Evolutionary conservation across 2,888 invertebrate genomes (phyloP), one percentile per base, ranked within the genome.

Genomic region (Drosophila imparisetae): DNA sequence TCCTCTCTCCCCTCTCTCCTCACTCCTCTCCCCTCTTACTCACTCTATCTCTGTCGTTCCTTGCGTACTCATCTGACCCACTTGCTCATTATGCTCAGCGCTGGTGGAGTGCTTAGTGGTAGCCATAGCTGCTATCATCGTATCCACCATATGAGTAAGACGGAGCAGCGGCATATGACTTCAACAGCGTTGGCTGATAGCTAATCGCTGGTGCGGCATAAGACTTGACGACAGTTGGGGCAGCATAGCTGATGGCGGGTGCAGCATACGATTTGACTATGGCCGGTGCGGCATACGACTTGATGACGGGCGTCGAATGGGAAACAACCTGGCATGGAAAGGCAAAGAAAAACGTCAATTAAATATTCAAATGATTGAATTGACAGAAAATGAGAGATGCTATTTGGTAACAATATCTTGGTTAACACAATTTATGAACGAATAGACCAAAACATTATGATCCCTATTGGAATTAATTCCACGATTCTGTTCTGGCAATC

Each of bases 131-230:
- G 42, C 90, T 89, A 49, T 80, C 84, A 42, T 79, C 78, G 38
- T 83, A 86, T 24, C 83, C 89, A 36, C 83, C 86, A 34, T 58
- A 49, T 24, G 76, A 21, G 13, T 81, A 45, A 15, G 79, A 79
- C 13, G 79, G 79, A 7, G 81, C 79, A 10, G 90, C 88, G n/a
- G 88, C 80, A 57, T 85, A 83, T 29, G 87, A 86, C 24, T 89
- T 87, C 0, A 89, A 48, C 24, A 83, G 53, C 29, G 84, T 77
- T 29, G 81, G 78, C 61, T 87, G 83, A 58, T 89, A 90, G 49
- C 86, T 90, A 36, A 91, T 87, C 32, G 91, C 86, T 42, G 78
- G 90, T 36, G 91, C 91, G 30, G 91, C 83, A 66, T 90, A 90
- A 4, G 85, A 85, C 58, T 84, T 86, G 18, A 84, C 58, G 8